These are phyloP conservation scores for Siderastrea siderea DNA, from an alignment of 92 coral and sea anemone genomes.

Conservation along the genomic window DNA sequence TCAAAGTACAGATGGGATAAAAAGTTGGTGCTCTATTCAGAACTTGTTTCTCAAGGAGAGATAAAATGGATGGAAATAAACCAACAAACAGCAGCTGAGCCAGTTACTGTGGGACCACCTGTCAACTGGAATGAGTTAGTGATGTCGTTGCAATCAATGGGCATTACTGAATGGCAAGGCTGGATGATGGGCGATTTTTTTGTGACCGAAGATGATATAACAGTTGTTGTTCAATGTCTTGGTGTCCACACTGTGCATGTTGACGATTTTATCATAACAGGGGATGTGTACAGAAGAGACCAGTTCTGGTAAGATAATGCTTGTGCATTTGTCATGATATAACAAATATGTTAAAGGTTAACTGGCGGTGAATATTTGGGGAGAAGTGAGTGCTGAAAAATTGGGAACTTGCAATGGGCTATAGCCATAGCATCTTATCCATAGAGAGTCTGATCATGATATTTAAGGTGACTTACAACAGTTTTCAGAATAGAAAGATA, in stretches of 20 bases:
- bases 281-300: conserved; percentile 87
- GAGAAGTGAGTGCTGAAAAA: no score
- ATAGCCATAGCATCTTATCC: no score
- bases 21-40: conserved; percentile 79
- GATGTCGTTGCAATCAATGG: conserved; percentile 84
- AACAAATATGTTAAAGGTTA: no score
- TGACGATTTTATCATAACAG: conserved; percentile 80
- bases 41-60: conserved; percentile 81
- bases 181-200: conserved; percentile 92
- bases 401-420: neutral
- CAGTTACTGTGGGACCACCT: conserved; percentile 69
- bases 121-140: conserved; percentile 87
- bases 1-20: conserved; percentile 80
- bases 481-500: no score
- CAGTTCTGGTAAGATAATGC: conserved; percentile 84
- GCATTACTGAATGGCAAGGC: conserved; percentile 97
- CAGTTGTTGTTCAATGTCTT: conserved; percentile 79
- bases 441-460: no score
- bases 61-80: conserved; percentile 73
- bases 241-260: conserved; percentile 87
- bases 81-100: conserved; percentile 51
- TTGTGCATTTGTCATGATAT: neutral
- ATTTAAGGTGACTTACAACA: no score
- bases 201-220: conserved; percentile 86
- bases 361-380: no score